Evolutionary conservation across 2,888 invertebrate genomes (phyloP), one percentile per base, ranked within the genome.

Genomic region (Teleiodes luculella): DNA sequence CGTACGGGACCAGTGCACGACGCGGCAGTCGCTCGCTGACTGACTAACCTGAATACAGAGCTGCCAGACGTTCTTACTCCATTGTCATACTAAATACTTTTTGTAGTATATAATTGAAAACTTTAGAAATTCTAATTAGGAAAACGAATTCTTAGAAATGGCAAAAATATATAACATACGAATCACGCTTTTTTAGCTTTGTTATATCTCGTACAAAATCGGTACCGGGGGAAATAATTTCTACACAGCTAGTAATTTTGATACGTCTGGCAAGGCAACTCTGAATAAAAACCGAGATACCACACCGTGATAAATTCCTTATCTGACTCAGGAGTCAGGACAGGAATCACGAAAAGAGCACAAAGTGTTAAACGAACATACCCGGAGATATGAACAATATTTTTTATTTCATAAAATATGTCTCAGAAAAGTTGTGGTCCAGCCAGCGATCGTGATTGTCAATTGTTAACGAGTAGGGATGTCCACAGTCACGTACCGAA

Each of bases 1-100:
- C 55, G 41, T 35, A n/a, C 57, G 28, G 59, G 54, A 69, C 76
- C 57, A 59, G 64, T 57, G 37, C 52, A 47, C 56, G 57, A 33
- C 56, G 63, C 74, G 70, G 73, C 80, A 67, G 64, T 65, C 66
- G 73, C 75, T 72, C 78, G 80, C 80, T 67, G 70, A 83, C 85
- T 84, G 74, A 70, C 61, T 61, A 30, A 51, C 11, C n/a, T 63
- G 65, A 66, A 37, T 41, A 43, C 33, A 6, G n/a, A 2, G 33
- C n/a, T 8, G n/a, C 33, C n/a, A n/a, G 33, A 8, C n/a, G 11
- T 11, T 11, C 33, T 33, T 8, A 10, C 33, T n/a, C n/a, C n/a
- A n/a, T n/a, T n/a, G n/a, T n/a, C n/a, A n/a, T n/a, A n/a, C n/a
- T n/a, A n/a, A n/a, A n/a, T n/a, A n/a, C n/a, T 33, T 8, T 8